Conservation (phyloP, 2,113 vertebrate genomes). For the Glareola pratincola region DNA sequence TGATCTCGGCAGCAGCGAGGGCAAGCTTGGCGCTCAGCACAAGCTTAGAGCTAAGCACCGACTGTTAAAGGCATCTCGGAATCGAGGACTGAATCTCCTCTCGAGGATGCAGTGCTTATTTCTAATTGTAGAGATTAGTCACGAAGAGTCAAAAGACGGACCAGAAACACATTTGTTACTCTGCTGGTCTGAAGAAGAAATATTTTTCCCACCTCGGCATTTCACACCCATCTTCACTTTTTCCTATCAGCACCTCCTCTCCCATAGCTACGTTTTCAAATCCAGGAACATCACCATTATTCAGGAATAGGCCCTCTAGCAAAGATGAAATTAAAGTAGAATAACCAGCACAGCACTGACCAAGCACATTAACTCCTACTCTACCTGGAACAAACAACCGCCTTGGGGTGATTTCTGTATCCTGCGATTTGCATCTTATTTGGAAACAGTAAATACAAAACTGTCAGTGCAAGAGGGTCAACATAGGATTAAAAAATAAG, state of each 20-base stretch:
- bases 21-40: background rate
- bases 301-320: slow-evolving; percentile 47
- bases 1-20: background rate
- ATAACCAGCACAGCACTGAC: background rate
- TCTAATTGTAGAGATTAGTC: background rate
- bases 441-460: background rate
- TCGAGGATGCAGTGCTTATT: background rate
- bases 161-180: background rate
- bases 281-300: slow-evolving; percentile 43
- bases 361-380: background rate
- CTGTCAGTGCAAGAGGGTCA: background rate
- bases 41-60: background rate
- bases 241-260: slow-evolving; percentile 12
- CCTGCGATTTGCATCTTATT: slow-evolving; percentile 5
- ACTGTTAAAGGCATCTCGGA: background rate
- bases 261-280: slow-evolving; percentile 42
- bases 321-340: slow-evolving; percentile 58
- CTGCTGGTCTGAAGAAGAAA: background rate
- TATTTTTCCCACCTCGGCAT: background rate
- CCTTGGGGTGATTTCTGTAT: background rate
- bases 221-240: background rate
- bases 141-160: background rate
- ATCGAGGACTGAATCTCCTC: background rate
- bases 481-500: background rate
- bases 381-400: background rate